Percentiles rank a stretch among this genome's conserved stretches.
Conservation (phyloP, 2,888 invertebrate genomes). For the Neuroscelio doddi region DNA sequence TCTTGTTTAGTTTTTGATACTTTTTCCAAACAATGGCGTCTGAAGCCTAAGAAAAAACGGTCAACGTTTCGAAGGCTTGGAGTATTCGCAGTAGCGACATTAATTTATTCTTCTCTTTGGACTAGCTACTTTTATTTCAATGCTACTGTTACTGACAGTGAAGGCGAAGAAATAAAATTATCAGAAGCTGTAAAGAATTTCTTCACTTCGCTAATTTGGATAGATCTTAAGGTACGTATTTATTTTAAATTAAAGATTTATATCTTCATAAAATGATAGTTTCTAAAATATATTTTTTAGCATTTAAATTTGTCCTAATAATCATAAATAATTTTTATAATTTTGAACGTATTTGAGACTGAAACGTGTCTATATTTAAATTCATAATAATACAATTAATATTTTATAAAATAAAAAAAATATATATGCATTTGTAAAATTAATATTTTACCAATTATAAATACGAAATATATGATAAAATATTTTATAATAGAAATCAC, state of each 20-base stretch:
- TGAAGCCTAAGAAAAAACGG: conserved; percentile 75
- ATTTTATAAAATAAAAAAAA: too few species aligned
- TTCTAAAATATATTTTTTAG: not conserved
- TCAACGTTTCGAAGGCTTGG: conserved; percentile 73
- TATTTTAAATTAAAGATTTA: not conserved
- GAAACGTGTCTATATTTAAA: too few species aligned
- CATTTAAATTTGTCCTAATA: not conserved
- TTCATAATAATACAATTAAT: too few species aligned
- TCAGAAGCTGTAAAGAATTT: conserved; percentile 92
- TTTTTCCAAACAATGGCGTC: conserved; percentile 85
- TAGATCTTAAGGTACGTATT: conserved; percentile 73
- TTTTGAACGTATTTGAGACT: too few species aligned
- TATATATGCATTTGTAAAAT: too few species aligned
- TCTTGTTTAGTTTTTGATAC: conserved; percentile 83
- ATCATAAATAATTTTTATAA: too few species aligned
- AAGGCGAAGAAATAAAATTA: conserved; percentile 90
- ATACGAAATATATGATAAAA: too few species aligned
- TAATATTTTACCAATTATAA: too few species aligned
- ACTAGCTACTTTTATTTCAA: conserved; percentile 89
- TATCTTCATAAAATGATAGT: not conserved
- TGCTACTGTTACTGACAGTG: conserved; percentile 86
- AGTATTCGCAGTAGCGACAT: conserved; percentile 76
- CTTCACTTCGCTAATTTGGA: conserved; percentile 85
- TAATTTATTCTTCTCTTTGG: conserved; percentile 83
- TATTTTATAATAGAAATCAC: too few species aligned